Percentiles rank a stretch among this genome's conserved stretches.
phyloP scores from a whole-genome alignment of 2,888 invertebrate genomes.

The Craniophora ligustri region DNA sequence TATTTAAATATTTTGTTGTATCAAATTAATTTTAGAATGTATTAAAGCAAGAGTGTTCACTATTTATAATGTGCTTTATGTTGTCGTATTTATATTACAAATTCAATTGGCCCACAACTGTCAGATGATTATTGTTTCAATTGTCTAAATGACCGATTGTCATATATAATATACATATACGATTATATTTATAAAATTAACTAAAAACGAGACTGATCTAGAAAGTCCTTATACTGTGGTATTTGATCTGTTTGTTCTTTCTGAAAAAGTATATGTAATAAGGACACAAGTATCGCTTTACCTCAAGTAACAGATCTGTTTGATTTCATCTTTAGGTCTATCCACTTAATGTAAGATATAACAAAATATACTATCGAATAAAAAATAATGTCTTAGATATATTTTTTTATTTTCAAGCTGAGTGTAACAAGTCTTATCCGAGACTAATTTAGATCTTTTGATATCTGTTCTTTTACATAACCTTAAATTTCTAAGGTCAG shows the following conservation, averaged over 20 bases:
- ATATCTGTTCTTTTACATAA: background rate
- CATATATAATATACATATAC: background rate
- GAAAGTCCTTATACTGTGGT: too few relatives aligned
- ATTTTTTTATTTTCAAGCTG: too few relatives aligned
- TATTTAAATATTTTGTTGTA: slow-evolving; percentile 23
- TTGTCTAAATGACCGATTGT: background rate
- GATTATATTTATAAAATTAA: too few relatives aligned
- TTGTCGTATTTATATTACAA: background rate
- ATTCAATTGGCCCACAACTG: background rate
- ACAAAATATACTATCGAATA: too few relatives aligned
- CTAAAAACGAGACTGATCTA: too few relatives aligned
- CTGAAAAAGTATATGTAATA: too few relatives aligned
- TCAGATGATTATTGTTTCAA: background rate
- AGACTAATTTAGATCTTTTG: background rate
- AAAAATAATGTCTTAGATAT: too few relatives aligned
- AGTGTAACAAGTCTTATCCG: background rate
- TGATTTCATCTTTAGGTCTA: too few relatives aligned
- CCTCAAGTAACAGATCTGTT: too few relatives aligned
- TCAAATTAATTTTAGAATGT: slow-evolving; percentile 13
- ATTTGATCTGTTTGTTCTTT: too few relatives aligned
- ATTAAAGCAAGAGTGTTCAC: background rate
- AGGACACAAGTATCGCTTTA: too few relatives aligned
- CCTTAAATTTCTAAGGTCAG: slow-evolving; percentile 13
- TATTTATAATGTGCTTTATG: background rate
- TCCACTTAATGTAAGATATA: too few relatives aligned